A percentile compares a stretch with the other conserved stretches of the same genome.
phyloP scores from a whole-genome alignment of 1,140 invertebrate genomes.

The Diachasma alloeum region DNA sequence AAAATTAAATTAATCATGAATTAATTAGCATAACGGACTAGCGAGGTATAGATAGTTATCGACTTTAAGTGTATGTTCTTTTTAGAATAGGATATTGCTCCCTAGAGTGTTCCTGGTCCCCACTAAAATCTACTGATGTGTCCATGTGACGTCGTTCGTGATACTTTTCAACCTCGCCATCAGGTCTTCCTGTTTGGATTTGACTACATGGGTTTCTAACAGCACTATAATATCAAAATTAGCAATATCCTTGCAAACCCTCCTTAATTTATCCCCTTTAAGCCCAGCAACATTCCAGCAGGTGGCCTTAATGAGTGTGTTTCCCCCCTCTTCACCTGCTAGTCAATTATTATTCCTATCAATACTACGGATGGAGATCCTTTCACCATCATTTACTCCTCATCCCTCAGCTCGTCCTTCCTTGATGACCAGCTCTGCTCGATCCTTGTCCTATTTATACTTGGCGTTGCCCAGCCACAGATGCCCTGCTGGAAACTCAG shows the following conservation, averaged over 20 bases:
- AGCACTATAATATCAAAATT: too few relatives aligned
- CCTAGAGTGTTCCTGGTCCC: too few relatives aligned
- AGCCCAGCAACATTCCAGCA: background rate
- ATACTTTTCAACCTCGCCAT: too few relatives aligned
- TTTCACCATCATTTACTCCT: background rate
- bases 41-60: too few relatives aligned
- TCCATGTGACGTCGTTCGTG: too few relatives aligned
- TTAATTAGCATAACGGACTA: too few relatives aligned
- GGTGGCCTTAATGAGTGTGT: background rate
- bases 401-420: background rate
- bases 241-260: background rate
- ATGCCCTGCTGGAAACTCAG: background rate
- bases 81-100: too few relatives aligned
- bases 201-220: background rate
- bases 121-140: too few relatives aligned
- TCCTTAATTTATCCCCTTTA: background rate
- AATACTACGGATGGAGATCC: background rate
- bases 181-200: too few relatives aligned
- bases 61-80: too few relatives aligned
- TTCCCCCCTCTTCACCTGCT: background rate
- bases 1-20: too few relatives aligned
- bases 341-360: background rate
- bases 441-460: background rate
- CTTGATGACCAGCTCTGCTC: background rate
- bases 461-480: background rate